Percentiles rank a stretch among this genome's conserved stretches.
These are phyloP conservation scores for Lepidocyrtoides sp. DNA, from an alignment of 2,888 invertebrate species.

Conservation along the genomic window DNA sequence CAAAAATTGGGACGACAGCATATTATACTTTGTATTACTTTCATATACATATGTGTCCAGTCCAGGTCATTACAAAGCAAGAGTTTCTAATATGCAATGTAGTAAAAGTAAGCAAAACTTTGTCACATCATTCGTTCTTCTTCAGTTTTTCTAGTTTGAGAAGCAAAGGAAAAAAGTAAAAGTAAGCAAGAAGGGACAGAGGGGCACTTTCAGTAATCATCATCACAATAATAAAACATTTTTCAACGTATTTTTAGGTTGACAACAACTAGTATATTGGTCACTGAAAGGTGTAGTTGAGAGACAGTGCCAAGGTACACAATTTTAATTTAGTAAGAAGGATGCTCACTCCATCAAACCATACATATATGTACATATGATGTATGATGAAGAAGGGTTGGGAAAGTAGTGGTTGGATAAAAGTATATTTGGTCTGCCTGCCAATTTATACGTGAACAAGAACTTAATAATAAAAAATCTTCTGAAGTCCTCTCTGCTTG, in stretches of 20 bases:
- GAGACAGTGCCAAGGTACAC: constrained; percentile 23
- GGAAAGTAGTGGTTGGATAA: not conserved
- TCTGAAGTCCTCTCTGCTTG: too few relatives aligned
- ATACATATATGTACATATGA: too few relatives aligned
- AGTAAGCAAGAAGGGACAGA: constrained; percentile 2
- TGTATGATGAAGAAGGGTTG: not conserved
- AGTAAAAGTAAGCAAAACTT: not conserved
- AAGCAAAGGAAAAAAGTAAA: not conserved
- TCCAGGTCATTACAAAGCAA: too few relatives aligned
- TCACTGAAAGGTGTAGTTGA: not conserved
- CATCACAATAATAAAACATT: constrained; percentile 22
- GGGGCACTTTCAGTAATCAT: constrained; percentile 8
- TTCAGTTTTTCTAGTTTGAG: not conserved
- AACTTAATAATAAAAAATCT: too few relatives aligned
- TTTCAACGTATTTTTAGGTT: not conserved
- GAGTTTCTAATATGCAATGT: not conserved
- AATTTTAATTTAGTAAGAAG: constrained; percentile 38
- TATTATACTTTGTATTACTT: too few relatives aligned
- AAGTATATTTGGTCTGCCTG: not conserved
- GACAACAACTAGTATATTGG: too few relatives aligned
- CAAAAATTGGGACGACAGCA: constrained; percentile 45
- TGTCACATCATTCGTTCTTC: constrained; percentile 9
- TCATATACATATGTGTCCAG: too few relatives aligned
- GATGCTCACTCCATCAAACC: not conserved
- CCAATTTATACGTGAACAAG: not conserved